phyloP scores from a whole-genome alignment of 2,797 vertebrate species.

The Peromyscus eremicus region DNA sequence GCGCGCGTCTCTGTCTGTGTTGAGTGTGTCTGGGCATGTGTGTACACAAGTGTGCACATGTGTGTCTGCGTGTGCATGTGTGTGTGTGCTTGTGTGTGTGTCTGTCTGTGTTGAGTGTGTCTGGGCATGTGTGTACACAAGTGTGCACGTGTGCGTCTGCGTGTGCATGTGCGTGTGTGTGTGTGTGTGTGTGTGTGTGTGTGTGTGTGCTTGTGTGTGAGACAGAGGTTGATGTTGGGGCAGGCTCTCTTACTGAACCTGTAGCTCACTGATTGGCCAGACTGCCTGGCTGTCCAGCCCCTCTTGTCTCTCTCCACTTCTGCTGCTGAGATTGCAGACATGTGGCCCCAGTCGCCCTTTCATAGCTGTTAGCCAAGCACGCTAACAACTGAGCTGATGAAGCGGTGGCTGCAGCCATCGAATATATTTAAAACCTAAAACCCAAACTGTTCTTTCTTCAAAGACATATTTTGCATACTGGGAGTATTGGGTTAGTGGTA shows the following conservation, averaged over 20 bases:
- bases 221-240: neutral
- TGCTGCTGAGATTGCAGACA: neutral
- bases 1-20: no score
- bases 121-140: no score
- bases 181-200: neutral
- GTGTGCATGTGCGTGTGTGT: neutral
- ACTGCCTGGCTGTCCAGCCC: neutral
- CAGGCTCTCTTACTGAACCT: neutral
- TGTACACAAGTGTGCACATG: no score
- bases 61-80: no score
- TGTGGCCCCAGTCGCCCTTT: no score
- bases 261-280: neutral
- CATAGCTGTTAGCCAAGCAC: neutral
- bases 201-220: neutral
- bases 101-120: no score
- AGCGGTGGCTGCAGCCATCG: neutral
- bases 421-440: slow-evolving; percentile 7
- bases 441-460: neutral
- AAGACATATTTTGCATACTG: neutral
- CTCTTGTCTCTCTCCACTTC: neutral
- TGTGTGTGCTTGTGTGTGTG: no score
- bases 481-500: neutral
- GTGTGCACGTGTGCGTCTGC: neutral
- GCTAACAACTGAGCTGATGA: neutral
- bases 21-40: no score